These are phyloP conservation scores for Andricus grossulariae DNA, from an alignment of 1,140 invertebrate genomes.

Conservation along the genomic window DNA sequence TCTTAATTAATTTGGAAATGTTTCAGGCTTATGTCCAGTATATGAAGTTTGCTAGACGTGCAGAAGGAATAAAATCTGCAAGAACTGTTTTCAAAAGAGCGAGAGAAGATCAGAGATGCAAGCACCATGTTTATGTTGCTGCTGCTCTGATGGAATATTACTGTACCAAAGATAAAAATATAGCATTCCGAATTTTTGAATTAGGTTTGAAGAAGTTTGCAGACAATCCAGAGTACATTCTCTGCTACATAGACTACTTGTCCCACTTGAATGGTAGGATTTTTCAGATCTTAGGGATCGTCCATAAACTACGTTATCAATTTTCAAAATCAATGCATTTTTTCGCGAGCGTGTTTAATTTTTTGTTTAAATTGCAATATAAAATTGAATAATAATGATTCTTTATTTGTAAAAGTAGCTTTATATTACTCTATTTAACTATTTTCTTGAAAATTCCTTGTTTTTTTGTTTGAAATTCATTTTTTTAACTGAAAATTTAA, in stretches of 20 bases:
- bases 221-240: slow-evolving; percentile 94
- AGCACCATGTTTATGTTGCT: slow-evolving; percentile 96
- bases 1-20: slow-evolving; percentile 29
- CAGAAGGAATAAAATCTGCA: slow-evolving; percentile 98
- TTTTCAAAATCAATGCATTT: too few species aligned
- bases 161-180: slow-evolving; percentile 99
- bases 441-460: too few species aligned
- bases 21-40: slow-evolving; percentile 96
- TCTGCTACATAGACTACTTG: slow-evolving; percentile 97
- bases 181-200: slow-evolving; percentile 99
- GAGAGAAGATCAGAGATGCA: slow-evolving; percentile 89
- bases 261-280: slow-evolving; percentile 96
- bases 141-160: slow-evolving; percentile 99
- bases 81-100: slow-evolving; percentile 96
- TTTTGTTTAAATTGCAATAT: too few species aligned
- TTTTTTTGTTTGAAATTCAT: too few species aligned
- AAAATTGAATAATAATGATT: too few species aligned
- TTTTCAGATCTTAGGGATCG: not conserved
- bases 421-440: too few species aligned
- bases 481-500: too few species aligned
- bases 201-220: slow-evolving; percentile 97
- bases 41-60: slow-evolving; percentile 98
- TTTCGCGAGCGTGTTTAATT: too few species aligned
- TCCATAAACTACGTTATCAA: too few species aligned
- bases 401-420: too few species aligned